Percentiles rank a stretch among this genome's conserved stretches.
Evolutionary conservation across 2,888 invertebrate species (phyloP).

Genomic region (Phyllotreta striolata): DNA sequence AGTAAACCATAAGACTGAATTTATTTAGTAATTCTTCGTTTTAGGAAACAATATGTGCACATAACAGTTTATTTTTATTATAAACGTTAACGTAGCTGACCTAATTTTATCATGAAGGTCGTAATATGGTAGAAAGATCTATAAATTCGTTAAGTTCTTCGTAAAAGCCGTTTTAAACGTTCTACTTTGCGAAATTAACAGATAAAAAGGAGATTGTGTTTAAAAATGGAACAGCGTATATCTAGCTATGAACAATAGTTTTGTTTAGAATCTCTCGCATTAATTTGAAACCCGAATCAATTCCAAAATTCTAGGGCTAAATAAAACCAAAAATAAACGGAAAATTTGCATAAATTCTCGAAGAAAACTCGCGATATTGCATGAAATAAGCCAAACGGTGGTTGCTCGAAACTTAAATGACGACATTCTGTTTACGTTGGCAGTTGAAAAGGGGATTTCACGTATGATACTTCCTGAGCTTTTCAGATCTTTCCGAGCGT

Average conservation of each 20-base stretch:
- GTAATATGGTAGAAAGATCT: constrained; percentile 11
- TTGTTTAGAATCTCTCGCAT: not conserved
- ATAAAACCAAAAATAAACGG: not conserved
- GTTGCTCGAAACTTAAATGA: constrained; percentile 30
- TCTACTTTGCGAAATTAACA: constrained; percentile 28
- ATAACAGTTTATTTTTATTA: not conserved
- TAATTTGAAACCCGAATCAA: too few relatives aligned
- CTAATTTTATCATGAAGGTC: constrained; percentile 16
- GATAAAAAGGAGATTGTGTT: constrained; percentile 19
- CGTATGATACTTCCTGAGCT: constrained; percentile 33
- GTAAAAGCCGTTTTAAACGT: constrained; percentile 18
- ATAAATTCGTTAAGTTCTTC: constrained; percentile 28
- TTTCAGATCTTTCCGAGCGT: constrained; percentile 15
- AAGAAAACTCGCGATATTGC: constrained; percentile 16
- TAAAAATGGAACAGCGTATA: constrained; percentile 19
- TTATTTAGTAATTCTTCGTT: constrained; percentile 11
- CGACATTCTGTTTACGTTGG: constrained; percentile 29
- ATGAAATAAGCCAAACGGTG: constrained; percentile 20
- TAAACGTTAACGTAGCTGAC: constrained; percentile 19
- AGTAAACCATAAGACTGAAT: not conserved
- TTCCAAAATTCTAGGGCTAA: too few relatives aligned
- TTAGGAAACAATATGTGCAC: constrained; percentile 1
- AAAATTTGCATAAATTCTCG: constrained; percentile 17
- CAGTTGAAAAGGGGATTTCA: constrained; percentile 30
- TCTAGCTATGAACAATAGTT: constrained; percentile 4